Evolutionary conservation across 2,888 invertebrate genomes (phyloP).

Genomic region (Periphyllus acericola): DNA sequence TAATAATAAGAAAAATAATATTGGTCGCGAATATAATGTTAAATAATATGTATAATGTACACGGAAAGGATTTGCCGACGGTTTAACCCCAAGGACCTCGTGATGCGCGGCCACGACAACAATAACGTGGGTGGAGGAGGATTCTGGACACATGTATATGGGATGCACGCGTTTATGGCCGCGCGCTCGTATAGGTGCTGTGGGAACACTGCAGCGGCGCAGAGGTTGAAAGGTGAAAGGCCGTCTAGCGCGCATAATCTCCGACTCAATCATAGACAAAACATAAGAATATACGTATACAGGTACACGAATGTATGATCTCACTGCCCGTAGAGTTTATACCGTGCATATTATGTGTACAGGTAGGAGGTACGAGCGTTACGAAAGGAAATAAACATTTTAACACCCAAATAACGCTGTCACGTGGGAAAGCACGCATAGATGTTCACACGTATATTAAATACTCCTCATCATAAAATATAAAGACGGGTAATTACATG

Average conservation of each 20-base stretch:
- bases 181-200: neutral
- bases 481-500: neutral
- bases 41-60: neutral
- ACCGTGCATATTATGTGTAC: neutral
- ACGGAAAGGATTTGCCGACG: slow-evolving; percentile 13
- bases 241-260: neutral
- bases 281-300: neutral
- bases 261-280: neutral
- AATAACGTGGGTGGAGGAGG: neutral
- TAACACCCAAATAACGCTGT: slow-evolving; percentile 40
- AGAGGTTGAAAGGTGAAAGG: slow-evolving; percentile 35
- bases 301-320: neutral
- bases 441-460: no score
- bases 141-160: neutral
- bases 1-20: neutral
- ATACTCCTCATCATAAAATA: no score
- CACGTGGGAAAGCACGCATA: slow-evolving; percentile 23
- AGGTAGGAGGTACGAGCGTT: neutral
- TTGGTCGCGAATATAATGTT: neutral
- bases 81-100: slow-evolving; percentile 34
- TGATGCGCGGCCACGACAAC: neutral
- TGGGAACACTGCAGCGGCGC: slow-evolving; percentile 26
- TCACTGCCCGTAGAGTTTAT: neutral
- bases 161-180: neutral
- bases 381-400: slow-evolving; percentile 33